These are phyloP conservation scores for Orthosia gracilis DNA, from an alignment of 2,888 invertebrate species.

Conservation along the genomic window DNA sequence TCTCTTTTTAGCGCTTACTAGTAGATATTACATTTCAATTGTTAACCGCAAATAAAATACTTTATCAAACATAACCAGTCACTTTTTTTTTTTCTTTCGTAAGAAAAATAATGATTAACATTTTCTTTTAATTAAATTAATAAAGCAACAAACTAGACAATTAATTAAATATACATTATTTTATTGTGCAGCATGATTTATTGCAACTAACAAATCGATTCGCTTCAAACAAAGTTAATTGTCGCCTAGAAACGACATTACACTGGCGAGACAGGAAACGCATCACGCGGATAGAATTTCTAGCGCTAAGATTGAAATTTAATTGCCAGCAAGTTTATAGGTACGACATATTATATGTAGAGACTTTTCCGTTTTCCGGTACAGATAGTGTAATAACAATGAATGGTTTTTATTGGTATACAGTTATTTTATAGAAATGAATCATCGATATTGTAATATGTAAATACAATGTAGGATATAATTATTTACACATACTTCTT, in stretches of 20 bases:
- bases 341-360: background rate
- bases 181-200: slow-evolving; percentile 4
- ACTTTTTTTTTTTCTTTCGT: too few species aligned
- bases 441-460: slow-evolving; percentile 10
- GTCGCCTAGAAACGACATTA: slow-evolving; percentile 11
- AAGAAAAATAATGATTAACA: background rate
- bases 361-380: slow-evolving; percentile 43
- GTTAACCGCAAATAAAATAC: background rate
- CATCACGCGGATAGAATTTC: slow-evolving; percentile 51
- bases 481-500: too few species aligned
- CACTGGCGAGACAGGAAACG: slow-evolving; percentile 39
- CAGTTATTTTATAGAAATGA: slow-evolving; percentile 29
- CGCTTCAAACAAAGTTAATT: slow-evolving; percentile 35
- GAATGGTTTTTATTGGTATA: slow-evolving; percentile 33
- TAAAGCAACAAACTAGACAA: background rate
- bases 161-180: slow-evolving; percentile 6
- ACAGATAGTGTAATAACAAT: slow-evolving; percentile 28
- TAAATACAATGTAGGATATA: background rate
- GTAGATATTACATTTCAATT: background rate
- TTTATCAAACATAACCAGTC: background rate
- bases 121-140: background rate
- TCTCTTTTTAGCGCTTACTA: background rate
- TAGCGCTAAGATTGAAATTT: slow-evolving; percentile 43
- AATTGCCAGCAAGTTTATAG: slow-evolving; percentile 19
- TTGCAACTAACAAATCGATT: slow-evolving; percentile 2